Percentiles rank a stretch among this genome's conserved stretches.
These are phyloP conservation scores for Tiliacea aurago DNA, from an alignment of 2,888 invertebrate species.

Conservation along the genomic window DNA sequence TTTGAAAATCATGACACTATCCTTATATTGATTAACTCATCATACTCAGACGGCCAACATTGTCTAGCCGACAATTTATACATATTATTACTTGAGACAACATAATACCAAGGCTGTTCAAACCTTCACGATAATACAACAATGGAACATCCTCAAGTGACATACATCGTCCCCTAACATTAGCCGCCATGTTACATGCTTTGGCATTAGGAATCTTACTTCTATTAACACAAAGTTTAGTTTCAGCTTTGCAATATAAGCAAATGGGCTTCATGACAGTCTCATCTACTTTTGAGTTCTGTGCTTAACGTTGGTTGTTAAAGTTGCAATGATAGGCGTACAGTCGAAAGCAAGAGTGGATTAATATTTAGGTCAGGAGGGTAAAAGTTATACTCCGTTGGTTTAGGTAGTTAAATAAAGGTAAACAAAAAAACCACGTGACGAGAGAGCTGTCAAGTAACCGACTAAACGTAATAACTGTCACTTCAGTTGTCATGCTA, in stretches of 20 bases:
- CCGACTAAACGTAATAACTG: no score
- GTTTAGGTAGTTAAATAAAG: no score
- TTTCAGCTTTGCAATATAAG: constrained; percentile 6
- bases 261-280: background rate
- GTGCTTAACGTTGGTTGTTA: constrained; percentile 15
- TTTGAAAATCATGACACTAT: no score
- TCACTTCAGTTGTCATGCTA: no score
- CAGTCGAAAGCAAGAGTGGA: background rate
- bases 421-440: no score
- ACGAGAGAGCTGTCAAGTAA: no score
- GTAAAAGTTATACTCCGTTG: no score
- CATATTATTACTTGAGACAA: constrained; percentile 23
- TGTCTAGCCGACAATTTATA: constrained; percentile 3
- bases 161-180: constrained; percentile 15
- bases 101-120: constrained; percentile 9
- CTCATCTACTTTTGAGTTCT: constrained; percentile 5
- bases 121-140: constrained; percentile 20
- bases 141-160: constrained; percentile 23
- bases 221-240: background rate
- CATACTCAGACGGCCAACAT: background rate
- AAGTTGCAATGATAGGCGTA: constrained; percentile 14
- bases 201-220: background rate
- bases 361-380: background rate
- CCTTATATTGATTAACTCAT: constrained; percentile 4
- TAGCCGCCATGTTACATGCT: background rate